Evolutionary conservation across 2,797 vertebrate genomes (phyloP).

Genomic region (Pseudochirops corinnae): DNA sequence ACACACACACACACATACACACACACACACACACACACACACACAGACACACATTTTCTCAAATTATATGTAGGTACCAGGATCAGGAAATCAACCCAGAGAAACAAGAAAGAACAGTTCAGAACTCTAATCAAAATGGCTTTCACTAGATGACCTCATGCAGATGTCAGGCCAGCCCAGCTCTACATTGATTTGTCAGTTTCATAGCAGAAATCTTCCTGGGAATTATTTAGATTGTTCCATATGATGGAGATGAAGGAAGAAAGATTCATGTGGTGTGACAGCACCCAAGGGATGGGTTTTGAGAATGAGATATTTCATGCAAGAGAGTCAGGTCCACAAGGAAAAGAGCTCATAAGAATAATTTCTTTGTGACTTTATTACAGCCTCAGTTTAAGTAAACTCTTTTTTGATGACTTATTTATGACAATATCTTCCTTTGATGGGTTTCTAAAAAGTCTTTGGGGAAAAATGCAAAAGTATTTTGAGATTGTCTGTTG

Average conservation of each 20-base stretch:
- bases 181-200: not conserved
- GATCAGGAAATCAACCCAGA: conserved; percentile 58
- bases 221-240: not conserved
- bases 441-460: not conserved
- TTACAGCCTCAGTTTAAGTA: not conserved
- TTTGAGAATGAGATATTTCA: not conserved
- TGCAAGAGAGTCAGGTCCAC: not conserved
- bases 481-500: not conserved
- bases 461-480: not conserved
- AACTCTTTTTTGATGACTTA: conserved; percentile 1
- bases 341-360: not conserved
- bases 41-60: conserved; percentile 65
- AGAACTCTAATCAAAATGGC: conserved; percentile 53
- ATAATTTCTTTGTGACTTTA: not conserved
- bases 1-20: conserved; percentile 19
- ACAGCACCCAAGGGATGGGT: not conserved
- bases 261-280: not conserved
- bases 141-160: conserved; percentile 51
- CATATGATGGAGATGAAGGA: not conserved
- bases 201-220: not conserved
- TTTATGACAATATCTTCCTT: not conserved
- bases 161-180: not conserved
- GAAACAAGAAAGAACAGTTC: not conserved
- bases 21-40: conserved; percentile 57
- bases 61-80: conserved; percentile 71